Evolutionary conservation across 30 jellyfish, hydroid and myxozoan genomes (phyloP).

Genomic region (Cassiopea xamachana): DNA sequence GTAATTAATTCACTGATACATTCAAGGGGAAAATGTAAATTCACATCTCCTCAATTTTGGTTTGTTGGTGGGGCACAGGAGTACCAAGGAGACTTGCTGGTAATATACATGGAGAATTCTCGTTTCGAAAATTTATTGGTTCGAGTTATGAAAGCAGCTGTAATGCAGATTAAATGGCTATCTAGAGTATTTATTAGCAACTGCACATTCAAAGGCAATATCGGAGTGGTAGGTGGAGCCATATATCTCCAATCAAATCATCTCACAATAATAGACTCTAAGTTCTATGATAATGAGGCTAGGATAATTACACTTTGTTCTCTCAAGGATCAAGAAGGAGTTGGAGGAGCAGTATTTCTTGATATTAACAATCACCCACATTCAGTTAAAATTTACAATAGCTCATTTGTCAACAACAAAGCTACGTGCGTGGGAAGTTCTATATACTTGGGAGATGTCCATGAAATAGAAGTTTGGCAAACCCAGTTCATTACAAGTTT

Average conservation of each 20-base stretch:
- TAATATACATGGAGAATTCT: not conserved
- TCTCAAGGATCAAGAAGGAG: not conserved
- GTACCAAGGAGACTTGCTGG: not conserved
- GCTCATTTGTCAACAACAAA: not conserved
- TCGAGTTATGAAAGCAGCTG: not conserved
- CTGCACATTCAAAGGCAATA: conserved; percentile 3
- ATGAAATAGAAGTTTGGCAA: not conserved
- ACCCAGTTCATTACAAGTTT: not conserved
- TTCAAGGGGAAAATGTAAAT: not conserved
- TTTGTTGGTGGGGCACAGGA: not conserved
- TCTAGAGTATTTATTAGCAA: not conserved
- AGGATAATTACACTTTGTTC: not conserved
- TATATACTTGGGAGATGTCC: not conserved
- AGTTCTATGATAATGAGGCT: not conserved
- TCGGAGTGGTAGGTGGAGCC: conserved; percentile 10
- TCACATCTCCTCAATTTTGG: not conserved
- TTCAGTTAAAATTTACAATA: not conserved
- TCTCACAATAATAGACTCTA: not conserved
- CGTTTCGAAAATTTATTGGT: not conserved
- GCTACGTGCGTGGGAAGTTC: conserved; percentile 10
- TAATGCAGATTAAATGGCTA: not conserved
- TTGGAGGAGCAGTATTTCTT: conserved; percentile 11
- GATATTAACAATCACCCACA: not conserved
- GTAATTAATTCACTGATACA: not conserved
- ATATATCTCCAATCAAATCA: not conserved